Base-by-base conservation (phyloP, 2,888 invertebrate species). In the Laothoe populi region DNA sequence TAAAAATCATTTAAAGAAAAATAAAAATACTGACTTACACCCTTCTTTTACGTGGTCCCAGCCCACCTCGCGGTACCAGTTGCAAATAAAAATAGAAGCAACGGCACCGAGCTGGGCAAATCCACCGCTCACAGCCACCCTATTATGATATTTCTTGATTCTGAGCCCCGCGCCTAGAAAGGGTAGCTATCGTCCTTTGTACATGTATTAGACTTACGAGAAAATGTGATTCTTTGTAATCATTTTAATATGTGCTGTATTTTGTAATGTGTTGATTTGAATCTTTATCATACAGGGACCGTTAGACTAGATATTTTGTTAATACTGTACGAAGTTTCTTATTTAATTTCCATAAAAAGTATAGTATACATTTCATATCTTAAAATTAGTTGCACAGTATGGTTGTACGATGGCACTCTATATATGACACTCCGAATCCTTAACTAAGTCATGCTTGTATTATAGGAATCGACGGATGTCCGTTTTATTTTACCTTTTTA, bases 101-200 rank as follows among this genome's bases (percentile, higher is more conserved):
- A 77, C 70, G 72, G 74, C 70, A 77, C 74, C 69, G 77, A 75
- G 76, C 74, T 70, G 66, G 70, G 78, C 74, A 85, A 86, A 85
- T 81, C 84, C 83, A 74, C 75, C 81, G 72, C 78, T 79, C 76
- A 72, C 71, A 78, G 75, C 73, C 77, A 76, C 83, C 84, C 87
- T 84, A 85, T 88, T 90, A 90, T 89, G 85, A 90, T 87, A 88
- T 90, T 83, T 86, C 86, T 82, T 83, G 84, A 88, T 84, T 84
- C 80, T 75, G 71, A 72, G 74, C 79, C 80, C 79, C 78, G 79
- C 81, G 74, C 73, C 75, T 81, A 78, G 64, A 72, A 66, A 70
- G 60, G 63, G 63, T 62, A 57, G 40, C 61, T 64, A 62, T 59
- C 62, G 63, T 65, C 59, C 42, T 63, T 64, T 31, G 49, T 31